Conservation (phyloP, 2,888 invertebrate genomes). For the Tetragnatha montana region DNA sequence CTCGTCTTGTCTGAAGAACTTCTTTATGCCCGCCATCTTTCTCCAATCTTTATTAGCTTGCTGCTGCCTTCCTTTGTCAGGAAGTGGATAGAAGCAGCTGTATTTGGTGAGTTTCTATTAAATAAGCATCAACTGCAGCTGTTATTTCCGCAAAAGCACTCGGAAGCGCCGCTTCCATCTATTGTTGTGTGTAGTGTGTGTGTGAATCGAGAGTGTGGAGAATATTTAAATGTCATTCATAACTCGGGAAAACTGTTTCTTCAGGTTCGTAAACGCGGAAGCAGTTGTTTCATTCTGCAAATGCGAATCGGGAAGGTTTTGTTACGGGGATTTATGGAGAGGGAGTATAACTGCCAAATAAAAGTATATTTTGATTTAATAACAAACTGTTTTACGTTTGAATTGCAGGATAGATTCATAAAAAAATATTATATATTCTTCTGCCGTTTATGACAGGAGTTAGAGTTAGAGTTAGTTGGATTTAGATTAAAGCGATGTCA, state of each 20-base stretch:
- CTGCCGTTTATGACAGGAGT: no score
- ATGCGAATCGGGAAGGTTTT: not conserved
- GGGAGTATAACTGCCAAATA: not conserved
- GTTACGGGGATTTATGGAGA: not conserved
- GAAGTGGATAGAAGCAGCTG: conserved; percentile 12
- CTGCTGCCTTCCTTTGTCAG: not conserved
- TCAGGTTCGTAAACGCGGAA: not conserved
- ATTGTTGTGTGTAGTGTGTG: no score
- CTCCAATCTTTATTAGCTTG: conserved; percentile 25
- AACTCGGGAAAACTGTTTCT: not conserved
- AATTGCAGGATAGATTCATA: no score
- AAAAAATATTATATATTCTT: no score
- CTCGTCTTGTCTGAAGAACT: not conserved
- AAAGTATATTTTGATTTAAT: not conserved
- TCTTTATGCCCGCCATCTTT: not conserved
- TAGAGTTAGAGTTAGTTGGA: no score
- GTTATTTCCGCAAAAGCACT: conserved; percentile 31
- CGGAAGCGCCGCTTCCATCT: not conserved
- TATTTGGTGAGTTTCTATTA: conserved; percentile 47
- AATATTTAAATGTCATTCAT: not conserved
- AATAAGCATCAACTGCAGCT: conserved; percentile 56
- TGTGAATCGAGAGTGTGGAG: not conserved
- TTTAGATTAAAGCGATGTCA: no score
- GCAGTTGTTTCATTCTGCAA: not conserved
- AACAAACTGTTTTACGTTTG: not conserved